phyloP scores from a whole-genome alignment of 2,797 vertebrate species.

The Numenius phaeopus region DNA sequence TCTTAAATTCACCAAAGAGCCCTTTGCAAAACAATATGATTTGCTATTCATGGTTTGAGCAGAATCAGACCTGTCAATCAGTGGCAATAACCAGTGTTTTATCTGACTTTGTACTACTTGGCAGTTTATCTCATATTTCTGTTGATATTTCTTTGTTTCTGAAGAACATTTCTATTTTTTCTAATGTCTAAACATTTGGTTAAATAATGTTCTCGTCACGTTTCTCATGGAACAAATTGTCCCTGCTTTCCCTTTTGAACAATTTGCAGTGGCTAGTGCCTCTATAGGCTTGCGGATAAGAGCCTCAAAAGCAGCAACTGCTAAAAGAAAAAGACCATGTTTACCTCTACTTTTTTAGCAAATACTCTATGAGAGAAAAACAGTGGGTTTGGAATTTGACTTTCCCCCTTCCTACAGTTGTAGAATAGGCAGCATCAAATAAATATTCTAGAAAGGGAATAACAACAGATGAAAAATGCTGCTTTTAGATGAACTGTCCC shows the following conservation, averaged over 20 bases:
- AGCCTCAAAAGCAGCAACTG: background rate
- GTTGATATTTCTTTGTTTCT: background rate
- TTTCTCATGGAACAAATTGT: background rate
- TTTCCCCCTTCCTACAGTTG: background rate
- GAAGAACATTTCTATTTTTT: background rate
- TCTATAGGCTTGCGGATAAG: background rate
- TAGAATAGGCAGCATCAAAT: background rate
- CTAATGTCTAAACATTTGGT: background rate
- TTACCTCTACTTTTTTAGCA: background rate
- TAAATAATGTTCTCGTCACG: background rate
- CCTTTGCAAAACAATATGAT: background rate
- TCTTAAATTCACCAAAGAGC: background rate
- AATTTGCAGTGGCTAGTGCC: background rate
- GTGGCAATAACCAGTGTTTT: background rate
- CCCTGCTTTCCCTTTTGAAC: background rate
- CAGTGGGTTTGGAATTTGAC: background rate
- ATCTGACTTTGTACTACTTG: background rate
- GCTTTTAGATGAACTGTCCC: background rate
- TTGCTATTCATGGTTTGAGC: fast-evolving
- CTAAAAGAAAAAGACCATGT: background rate
- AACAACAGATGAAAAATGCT: background rate
- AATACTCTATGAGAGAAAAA: background rate
- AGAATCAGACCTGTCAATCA: background rate
- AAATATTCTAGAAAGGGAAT: background rate
- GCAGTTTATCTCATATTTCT: background rate